phyloP scores from a whole-genome alignment of 2,797 vertebrate species.

The Labeo calbasu region DNA sequence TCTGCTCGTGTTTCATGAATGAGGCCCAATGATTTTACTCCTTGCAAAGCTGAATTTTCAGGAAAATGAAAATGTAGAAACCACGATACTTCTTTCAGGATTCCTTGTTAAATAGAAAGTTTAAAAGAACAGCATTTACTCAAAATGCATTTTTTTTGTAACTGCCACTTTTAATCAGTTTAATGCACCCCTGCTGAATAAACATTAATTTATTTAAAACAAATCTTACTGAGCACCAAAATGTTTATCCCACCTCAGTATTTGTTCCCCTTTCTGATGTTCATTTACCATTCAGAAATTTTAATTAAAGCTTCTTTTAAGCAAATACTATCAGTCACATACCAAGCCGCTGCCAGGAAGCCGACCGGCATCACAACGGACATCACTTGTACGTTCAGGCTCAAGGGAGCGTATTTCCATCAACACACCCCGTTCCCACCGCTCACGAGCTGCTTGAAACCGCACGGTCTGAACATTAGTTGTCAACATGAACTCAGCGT shows the following conservation, averaged over 20 bases:
- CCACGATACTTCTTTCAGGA: too few species aligned
- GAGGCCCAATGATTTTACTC: too few species aligned
- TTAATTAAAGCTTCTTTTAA: conserved; percentile 35
- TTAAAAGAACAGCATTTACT: too few species aligned
- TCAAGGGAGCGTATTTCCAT: conserved; percentile 19
- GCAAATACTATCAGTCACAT: conserved; percentile 38
- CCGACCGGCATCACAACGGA: conserved; percentile 6
- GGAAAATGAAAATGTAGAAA: too few species aligned
- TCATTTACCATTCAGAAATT: conserved; percentile 2
- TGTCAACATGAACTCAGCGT: conserved; percentile 16
- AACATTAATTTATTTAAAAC: not conserved
- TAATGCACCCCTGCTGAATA: not conserved
- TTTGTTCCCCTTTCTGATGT: not conserved
- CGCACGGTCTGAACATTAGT: not conserved
- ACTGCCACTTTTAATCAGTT: too few species aligned
- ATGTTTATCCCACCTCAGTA: not conserved
- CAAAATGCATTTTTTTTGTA: too few species aligned
- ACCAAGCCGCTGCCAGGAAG: conserved; percentile 6
- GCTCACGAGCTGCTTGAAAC: conserved; percentile 11
- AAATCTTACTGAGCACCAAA: not conserved
- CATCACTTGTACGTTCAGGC: conserved; percentile 23
- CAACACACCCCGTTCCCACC: not conserved
- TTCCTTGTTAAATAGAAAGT: too few species aligned
- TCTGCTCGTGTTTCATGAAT: too few species aligned
- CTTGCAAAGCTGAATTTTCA: too few species aligned